Percentiles rank a stretch among this genome's conserved stretches.
These are phyloP conservation scores for Odontocolon sp. DNA, from an alignment of 2,888 invertebrate species.

Conservation along the genomic window DNA sequence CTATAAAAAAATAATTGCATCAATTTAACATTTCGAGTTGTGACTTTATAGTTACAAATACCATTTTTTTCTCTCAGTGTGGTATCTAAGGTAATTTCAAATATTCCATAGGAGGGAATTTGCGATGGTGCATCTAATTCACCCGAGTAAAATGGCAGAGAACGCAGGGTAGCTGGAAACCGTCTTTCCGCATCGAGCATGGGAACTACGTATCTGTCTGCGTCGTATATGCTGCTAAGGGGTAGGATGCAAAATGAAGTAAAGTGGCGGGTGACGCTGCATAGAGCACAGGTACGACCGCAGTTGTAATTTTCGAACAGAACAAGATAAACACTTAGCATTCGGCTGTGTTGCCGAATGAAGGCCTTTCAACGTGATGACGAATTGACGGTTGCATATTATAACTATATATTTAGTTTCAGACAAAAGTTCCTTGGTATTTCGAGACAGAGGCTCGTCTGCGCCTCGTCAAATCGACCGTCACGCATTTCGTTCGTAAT, in stretches of 20 bases:
- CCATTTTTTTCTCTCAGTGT: too few relatives aligned
- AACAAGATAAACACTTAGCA: slow-evolving; percentile 6
- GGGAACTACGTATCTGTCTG: slow-evolving; percentile 18
- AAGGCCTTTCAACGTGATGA: background rate
- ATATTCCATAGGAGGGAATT: slow-evolving; percentile 48
- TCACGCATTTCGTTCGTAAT: background rate
- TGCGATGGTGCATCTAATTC: slow-evolving; percentile 53
- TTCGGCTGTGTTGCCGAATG: background rate
- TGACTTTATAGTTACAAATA: too few relatives aligned
- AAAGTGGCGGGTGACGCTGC: slow-evolving; percentile 51
- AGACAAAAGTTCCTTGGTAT: slow-evolving; percentile 18
- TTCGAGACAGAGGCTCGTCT: slow-evolving; percentile 29
- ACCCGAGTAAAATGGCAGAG: slow-evolving; percentile 45
- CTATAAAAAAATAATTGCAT: too few relatives aligned
- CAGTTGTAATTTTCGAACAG: slow-evolving; percentile 55
- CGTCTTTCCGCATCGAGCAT: background rate
- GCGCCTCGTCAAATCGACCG: slow-evolving; percentile 51
- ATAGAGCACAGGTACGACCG: slow-evolving; percentile 29
- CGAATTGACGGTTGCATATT: background rate
- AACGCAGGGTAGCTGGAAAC: background rate
- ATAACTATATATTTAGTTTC: background rate
- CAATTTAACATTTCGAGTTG: too few relatives aligned
- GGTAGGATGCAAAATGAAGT: slow-evolving; percentile 42
- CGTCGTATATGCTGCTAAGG: slow-evolving; percentile 39
- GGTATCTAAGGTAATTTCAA: slow-evolving; percentile 50